Percentiles rank a stretch among this genome's conserved stretches.
phyloP scores from a whole-genome alignment of 2,888 invertebrate species.

The Trichogramma evanescens region DNA sequence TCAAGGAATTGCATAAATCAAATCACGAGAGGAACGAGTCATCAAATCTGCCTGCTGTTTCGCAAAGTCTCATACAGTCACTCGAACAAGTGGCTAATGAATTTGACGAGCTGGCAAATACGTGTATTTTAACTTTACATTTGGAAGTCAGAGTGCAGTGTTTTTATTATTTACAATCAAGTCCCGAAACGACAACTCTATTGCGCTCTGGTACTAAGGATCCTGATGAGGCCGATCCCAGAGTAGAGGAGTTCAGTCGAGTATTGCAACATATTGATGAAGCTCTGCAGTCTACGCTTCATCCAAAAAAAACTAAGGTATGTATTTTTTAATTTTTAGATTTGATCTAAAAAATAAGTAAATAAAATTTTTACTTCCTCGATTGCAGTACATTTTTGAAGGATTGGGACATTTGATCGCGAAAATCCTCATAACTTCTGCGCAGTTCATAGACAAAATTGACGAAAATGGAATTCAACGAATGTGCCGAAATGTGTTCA shows the following conservation, averaged over 20 bases:
- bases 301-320: constrained; percentile 72
- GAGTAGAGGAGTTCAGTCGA: constrained; percentile 70
- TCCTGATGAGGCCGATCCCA: constrained; percentile 69
- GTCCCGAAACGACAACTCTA: constrained; percentile 36
- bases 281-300: constrained; percentile 66
- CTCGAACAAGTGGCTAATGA: constrained; percentile 66
- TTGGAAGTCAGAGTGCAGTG: constrained; percentile 91
- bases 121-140: constrained; percentile 84
- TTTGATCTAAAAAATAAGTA: not conserved
- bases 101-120: constrained; percentile 84
- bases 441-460: constrained; percentile 70
- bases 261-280: constrained; percentile 73
- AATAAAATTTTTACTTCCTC: not conserved
- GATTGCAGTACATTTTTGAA: constrained; percentile 74
- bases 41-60: constrained; percentile 45
- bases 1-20: constrained; percentile 40
- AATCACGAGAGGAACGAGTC: constrained; percentile 40
- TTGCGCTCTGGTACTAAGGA: constrained; percentile 52
- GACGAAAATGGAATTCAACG: constrained; percentile 76
- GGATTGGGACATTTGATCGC: constrained; percentile 80
- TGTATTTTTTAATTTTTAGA: constrained; percentile 4
- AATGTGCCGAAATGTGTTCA: constrained; percentile 79
- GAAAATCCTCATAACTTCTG: constrained; percentile 70
- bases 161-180: constrained; percentile 79
- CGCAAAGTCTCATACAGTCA: constrained; percentile 58